Evolutionary conservation across 2,797 vertebrate species (phyloP), one percentile per base, ranked within the genome.

Genomic region (Caiman crocodilus): DNA sequence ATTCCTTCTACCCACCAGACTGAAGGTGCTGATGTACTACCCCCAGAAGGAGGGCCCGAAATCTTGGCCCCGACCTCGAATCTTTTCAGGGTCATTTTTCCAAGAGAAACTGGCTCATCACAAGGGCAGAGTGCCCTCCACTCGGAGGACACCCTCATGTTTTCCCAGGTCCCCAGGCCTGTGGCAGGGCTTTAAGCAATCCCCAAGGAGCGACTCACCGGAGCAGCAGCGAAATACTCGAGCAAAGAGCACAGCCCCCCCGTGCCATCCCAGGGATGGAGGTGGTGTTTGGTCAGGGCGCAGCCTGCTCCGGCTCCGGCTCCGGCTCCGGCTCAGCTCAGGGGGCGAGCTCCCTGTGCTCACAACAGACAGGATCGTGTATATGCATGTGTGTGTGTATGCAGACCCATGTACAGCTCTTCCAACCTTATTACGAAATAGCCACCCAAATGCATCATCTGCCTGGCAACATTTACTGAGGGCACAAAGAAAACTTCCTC

Each of bases 181-280:
- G 90, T 80, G 30, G 13, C 32, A 59, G 56, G 71, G 78, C 26
- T 55, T 16, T 2, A 21, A 76, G 55, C 59, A 50, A 80, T 14
- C n/a, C 64, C 14, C 3, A 1, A 42, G 18, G 42, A 20, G 79
- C 25, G 80, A 59, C 20, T 76, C 79, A 85, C 77, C 90, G 80
- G 89, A 94, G 84, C 84, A 89, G 90, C 60, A 7, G 92, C 8
- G 82, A 77, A 97, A 79, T 80, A 93, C 76, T 58, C 71, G 81
- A 76, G 76, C 91, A 60, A 96, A 89, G 84, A 96, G 82, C 78
- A 97, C 92, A 79, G 57, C 78, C 79, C 80, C 80, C 18, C 4
- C 64, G 86, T 79, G 82, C 74, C 58, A 25, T 21, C 87, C 59
- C 90, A 90, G 83, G 77, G 4, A 58, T 90, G 82, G 78, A 84